These are phyloP conservation scores for Clarias platycephalus DNA, from an alignment of 2,797 vertebrate genomes.

Conservation along the genomic window DNA sequence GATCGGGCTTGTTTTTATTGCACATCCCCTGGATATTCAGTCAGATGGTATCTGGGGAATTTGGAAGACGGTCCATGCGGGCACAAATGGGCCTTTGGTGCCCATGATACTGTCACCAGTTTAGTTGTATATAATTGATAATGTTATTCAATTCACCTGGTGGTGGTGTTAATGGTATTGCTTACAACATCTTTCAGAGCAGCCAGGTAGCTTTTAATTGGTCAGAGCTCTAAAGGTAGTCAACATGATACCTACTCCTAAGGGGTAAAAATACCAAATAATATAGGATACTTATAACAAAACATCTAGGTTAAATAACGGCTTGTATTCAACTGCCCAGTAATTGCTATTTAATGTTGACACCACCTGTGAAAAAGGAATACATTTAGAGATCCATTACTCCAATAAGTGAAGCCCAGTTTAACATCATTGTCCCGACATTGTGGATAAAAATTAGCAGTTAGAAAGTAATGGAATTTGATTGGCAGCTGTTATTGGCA, in stretches of 20 bases:
- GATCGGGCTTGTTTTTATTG: too few species aligned
- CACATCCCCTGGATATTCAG: too few species aligned
- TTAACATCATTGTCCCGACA: not conserved
- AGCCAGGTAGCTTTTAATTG: not conserved
- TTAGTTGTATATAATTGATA: too few species aligned
- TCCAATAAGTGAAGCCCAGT: not conserved
- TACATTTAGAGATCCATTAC: not conserved
- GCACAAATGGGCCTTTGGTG: too few species aligned
- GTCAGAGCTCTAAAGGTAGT: not conserved
- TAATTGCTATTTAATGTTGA: not conserved
- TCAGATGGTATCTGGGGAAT: too few species aligned
- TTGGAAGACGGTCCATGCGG: too few species aligned
- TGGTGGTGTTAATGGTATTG: not conserved
- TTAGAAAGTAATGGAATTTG: not conserved
- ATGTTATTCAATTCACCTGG: too few species aligned
- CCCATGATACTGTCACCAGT: too few species aligned
- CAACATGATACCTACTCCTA: not conserved
- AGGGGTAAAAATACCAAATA: not conserved
- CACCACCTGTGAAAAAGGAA: not conserved
- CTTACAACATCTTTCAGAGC: not conserved
- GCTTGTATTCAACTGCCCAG: not conserved
- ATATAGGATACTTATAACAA: not conserved
- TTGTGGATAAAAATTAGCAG: not conserved
- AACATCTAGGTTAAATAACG: not conserved
- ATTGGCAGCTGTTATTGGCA: not conserved